Base-by-base conservation (phyloP, 2,797 vertebrate genomes). In the Cirrhinus mrigala region DNA sequence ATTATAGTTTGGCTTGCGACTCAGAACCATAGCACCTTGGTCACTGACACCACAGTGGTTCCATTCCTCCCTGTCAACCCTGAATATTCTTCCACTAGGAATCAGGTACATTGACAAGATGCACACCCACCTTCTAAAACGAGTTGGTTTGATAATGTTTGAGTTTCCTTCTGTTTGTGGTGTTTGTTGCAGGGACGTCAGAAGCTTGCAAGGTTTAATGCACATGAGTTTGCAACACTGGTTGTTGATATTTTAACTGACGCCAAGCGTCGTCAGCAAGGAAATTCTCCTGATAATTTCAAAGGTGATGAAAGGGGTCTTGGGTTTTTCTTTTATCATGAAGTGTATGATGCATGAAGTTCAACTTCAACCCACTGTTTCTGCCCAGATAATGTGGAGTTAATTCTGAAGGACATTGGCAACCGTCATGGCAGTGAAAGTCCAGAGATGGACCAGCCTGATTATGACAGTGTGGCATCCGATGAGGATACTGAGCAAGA, bases 41-140 rank as follows among this genome's bases (percentile, higher is more conserved):
- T 99, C 83, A 99, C 98, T 0, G 98, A 99, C 93, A 98, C 98
- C 54, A 99, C 98, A 0, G 97, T 97, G 27, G 97, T 99, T 84
- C 98, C 98, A 86, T 99, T 99, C 89, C 97, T 99, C 87, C 98
- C 98, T 0, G 98, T 99, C 90, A 99, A 99, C 91, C 98, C 98
- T 0, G 98, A 99, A 78, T 99, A 99, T 90, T 99, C 98, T 0
- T 99, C 98, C 0, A 99, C 98, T 71, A 96, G 98, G 89, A 99
- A 99, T 93, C 98, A 99, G 97, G 98, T 95, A 93, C 90, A 93
- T 83, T 18, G 40, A 6, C 58, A 50, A 44, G 20, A 16, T 54
- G 8, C 29, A 24, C 24, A 15, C 50, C 2, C 62, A 11, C 50
- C 58, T 18, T 76, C 50, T 44, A 50, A 44, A 54, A 20, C 3